Evolutionary conservation across 1,140 invertebrate species (phyloP).

Genomic region (Drosophila sturtevanti): DNA sequence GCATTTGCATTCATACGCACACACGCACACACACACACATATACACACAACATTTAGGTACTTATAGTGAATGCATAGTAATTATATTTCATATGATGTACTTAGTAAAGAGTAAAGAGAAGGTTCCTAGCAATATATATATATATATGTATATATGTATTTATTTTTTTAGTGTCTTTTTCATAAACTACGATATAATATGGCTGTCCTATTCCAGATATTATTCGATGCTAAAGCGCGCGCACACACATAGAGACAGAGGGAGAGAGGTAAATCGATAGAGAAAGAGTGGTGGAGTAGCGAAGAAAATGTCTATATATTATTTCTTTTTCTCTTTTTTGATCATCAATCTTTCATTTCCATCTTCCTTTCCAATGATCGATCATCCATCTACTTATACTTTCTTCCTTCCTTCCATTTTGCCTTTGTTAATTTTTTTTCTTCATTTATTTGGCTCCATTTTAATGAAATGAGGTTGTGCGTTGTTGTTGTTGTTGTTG

Average conservation of each 20-base stretch:
- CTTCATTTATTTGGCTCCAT: background rate
- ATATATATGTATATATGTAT: constrained; percentile 21
- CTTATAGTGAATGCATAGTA: background rate
- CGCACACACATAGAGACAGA: background rate
- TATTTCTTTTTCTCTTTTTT: too few species aligned
- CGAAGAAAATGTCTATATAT: too few species aligned
- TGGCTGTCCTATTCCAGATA: constrained; percentile 28
- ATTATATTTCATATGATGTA: constrained; percentile 16
- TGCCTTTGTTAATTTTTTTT: too few species aligned
- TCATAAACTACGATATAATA: constrained; percentile 49
- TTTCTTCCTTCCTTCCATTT: too few species aligned
- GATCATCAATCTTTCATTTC: too few species aligned
- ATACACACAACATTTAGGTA: background rate
- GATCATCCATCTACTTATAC: too few species aligned
- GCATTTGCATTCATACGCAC: too few species aligned
- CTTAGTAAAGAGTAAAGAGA: constrained; percentile 10
- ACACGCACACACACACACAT: background rate
- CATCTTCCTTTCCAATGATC: too few species aligned
- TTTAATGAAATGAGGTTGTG: constrained; percentile 61
- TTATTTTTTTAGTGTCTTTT: constrained; percentile 48
- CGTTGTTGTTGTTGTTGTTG: constrained; percentile 40
- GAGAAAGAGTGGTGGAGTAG: background rate
- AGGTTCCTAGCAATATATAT: background rate
- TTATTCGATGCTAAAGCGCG: constrained; percentile 64
- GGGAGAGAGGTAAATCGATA: background rate